Evolutionary conservation across 2,113 vertebrate genomes (phyloP), one percentile per base, ranked within the genome.

Genomic region (Murina feae): DNA sequence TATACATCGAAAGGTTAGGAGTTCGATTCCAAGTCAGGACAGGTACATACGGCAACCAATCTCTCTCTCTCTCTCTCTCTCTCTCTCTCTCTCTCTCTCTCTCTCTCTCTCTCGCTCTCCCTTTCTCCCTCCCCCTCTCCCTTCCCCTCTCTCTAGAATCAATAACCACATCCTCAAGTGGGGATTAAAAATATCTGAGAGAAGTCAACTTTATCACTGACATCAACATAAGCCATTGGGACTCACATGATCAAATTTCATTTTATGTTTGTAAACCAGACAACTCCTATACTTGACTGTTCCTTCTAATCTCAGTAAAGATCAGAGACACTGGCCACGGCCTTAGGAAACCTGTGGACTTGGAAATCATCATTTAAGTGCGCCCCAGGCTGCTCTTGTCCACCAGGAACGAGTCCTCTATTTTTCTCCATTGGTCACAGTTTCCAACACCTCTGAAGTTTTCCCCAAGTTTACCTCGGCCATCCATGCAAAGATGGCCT

Each of bases 181-280:
- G n/a, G 32, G 63, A n/a, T 35, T 68, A 82, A 18, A 39, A 81
- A 74, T 63, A 35, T 18, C 28, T 44, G 44, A 84, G 21, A 39
- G 37, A 86, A 32, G 18, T 86, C 37, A 72, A 9, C 55, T 91
- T 93, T 44, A 53, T 89, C 85, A 28, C 5, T 60, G 37, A 32
- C 91, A 87, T 74, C 86, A 89, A 8, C 71, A 69, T 75, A 75
- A 92, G 53, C 44, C 63, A 86, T 65, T 82, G 66, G 42, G 89
- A 88, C 18, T 93, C 86, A 78, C 17, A 75, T 60, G 68, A 80
- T 91, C 58, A 37, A 37, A 87, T 90, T 90, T 89, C 75, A 65
- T 90, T 96, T 82, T 82, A 32, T 69, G 37, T 72, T 93, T 90
- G 35, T 71, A 95, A 76, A 88, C 72, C 30, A 69, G 95, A 82